A percentile compares a stretch with the other conserved stretches of the same genome.
Evolutionary conservation across 2,888 invertebrate species (phyloP).

Genomic region (Rosalia funebris): DNA sequence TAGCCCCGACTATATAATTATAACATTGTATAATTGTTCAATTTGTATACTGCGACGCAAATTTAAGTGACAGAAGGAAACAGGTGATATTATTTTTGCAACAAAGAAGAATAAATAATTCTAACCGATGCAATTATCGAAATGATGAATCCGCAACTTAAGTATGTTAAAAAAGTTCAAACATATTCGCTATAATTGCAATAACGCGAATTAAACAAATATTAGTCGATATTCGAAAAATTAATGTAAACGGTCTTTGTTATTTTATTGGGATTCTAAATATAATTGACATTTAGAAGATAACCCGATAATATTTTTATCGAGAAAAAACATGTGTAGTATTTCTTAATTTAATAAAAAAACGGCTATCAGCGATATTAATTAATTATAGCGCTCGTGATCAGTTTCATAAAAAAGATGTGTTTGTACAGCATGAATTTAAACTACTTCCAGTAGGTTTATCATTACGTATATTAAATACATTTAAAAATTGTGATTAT

Average conservation of each 20-base stretch:
- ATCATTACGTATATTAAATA: no score
- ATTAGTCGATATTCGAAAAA: slow-evolving; percentile 8
- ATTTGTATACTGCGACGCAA: no score
- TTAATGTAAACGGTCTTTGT: slow-evolving; percentile 5
- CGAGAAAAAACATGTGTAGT: not conserved
- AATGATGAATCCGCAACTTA: slow-evolving; percentile 12
- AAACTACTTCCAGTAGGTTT: no score
- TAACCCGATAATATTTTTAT: slow-evolving; percentile 16
- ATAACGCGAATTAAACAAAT: slow-evolving; percentile 9
- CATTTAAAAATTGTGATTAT: no score
- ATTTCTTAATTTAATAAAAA: no score
- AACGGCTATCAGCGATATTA: not conserved
- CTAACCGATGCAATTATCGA: slow-evolving; percentile 16
- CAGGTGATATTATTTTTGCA: slow-evolving; percentile 5
- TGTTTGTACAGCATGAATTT: no score
- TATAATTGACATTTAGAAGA: slow-evolving; percentile 19
- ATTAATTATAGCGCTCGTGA: no score
- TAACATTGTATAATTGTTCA: no score
- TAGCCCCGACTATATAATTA: no score
- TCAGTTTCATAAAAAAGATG: no score
- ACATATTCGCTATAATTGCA: slow-evolving; percentile 8
- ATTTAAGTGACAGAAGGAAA: not conserved
- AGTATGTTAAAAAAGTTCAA: slow-evolving; percentile 17
- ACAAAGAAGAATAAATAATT: slow-evolving; percentile 16
- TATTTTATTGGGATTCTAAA: slow-evolving; percentile 17